Base-by-base conservation (phyloP, 2,113 vertebrate genomes). In the Platichthys flesus region DNA sequence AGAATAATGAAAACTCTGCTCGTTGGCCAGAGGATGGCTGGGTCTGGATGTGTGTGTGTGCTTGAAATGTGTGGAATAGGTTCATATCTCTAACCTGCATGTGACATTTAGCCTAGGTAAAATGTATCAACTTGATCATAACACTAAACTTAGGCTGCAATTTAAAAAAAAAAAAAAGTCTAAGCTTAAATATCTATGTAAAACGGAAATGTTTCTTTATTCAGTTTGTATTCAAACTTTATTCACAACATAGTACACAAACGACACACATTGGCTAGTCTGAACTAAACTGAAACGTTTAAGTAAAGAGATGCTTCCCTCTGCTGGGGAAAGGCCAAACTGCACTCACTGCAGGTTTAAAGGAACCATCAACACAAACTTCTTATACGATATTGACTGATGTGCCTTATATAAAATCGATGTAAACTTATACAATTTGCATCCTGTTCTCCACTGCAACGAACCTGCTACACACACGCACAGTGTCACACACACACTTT, bases 1-100 rank as follows among this genome's bases (percentile, higher is more conserved):
- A 9, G 21, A 85, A 85, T 80, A 90, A 85, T 86, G 71, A 79
- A 83, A 88, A 79, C 62, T 65, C 31, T 77, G 73, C 71, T 81
- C 82, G 71, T 5, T 65, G 79, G 71, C 58, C 56, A 68, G 49
- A 56, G 31, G 73, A 37, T 56, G 67, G 26, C 28, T 60, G 42
- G 21, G 7, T 16, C 13, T 61, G 14, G 20, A 24, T 21, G 9
- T 37, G 15, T 16, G 4, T 16, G 6, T 4, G 20, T 9, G 20
- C 6, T 2, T 67, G 20, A 5, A n/a, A 35, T 59, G 61, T 21
- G 9, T 16, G 21, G 45, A 14, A 45, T 4, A 31, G n/a, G 35
- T 54, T 76, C 9, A 68, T 60, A 55, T 63, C 20, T 52, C 37
- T 21, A 21, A 72, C 51, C 2, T 55, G 15, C 20, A 31, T 60